Evolutionary conservation across 1,140 invertebrate species (phyloP).

Genomic region (Macrobrachium nipponense): DNA sequence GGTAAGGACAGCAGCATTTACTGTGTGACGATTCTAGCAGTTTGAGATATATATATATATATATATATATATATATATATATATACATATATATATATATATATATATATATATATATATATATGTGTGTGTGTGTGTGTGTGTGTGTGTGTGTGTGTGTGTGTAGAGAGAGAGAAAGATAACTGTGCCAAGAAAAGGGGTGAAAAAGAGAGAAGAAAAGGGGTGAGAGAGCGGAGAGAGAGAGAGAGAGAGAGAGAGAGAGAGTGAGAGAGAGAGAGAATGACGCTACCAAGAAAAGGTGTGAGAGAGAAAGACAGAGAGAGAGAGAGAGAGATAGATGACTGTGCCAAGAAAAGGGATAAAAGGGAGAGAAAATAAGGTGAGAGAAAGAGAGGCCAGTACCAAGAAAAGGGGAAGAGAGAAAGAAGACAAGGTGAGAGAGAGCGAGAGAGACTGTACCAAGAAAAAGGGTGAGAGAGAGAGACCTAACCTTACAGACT

Average conservation of each 20-base stretch:
- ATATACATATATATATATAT: slow-evolving; percentile 22
- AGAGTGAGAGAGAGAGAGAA: neutral
- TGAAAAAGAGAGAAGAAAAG: too few relatives aligned
- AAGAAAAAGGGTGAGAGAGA: too few relatives aligned
- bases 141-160: neutral
- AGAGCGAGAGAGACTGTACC: neutral
- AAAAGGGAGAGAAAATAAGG: too few relatives aligned
- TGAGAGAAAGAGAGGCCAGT: slow-evolving; percentile 30
- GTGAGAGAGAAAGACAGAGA: slow-evolving; percentile 18
- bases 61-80: slow-evolving; percentile 28
- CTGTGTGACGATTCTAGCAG: too few relatives aligned
- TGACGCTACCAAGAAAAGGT: neutral
- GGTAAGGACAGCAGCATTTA: too few relatives aligned
- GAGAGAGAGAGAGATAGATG: slow-evolving; percentile 21
- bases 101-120: slow-evolving; percentile 19
- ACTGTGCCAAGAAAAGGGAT: neutral
- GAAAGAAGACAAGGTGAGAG: neutral
- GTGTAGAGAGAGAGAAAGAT: neutral
- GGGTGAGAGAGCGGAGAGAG: slow-evolving; percentile 31
- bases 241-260: slow-evolving; percentile 13
- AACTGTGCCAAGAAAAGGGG: neutral
- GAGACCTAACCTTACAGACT: too few relatives aligned
- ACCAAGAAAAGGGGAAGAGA: too few relatives aligned
- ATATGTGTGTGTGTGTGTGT: neutral
- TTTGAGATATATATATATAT: neutral